phyloP scores from a whole-genome alignment of 2,797 vertebrate species.

The Oryzias sinensis region DNA sequence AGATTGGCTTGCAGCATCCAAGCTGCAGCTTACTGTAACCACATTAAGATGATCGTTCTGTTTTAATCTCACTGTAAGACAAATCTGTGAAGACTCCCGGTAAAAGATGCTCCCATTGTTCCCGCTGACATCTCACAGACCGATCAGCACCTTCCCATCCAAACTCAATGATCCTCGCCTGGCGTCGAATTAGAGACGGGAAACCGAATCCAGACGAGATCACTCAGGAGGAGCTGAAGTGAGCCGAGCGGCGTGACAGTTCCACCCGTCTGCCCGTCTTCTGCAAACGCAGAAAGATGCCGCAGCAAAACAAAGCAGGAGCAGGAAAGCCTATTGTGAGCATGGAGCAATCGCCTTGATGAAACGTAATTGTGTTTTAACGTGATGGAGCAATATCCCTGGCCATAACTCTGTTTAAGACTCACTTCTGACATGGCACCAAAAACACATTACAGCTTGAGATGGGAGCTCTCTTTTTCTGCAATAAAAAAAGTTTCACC shows the following conservation, averaged over 20 bases:
- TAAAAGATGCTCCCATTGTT: slow-evolving; percentile 43
- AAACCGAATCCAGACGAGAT: slow-evolving; percentile 51
- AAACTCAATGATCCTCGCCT: slow-evolving; percentile 57
- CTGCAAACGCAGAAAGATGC: slow-evolving; percentile 41
- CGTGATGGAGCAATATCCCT: slow-evolving; percentile 75
- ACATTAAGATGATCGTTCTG: slow-evolving; percentile 6
- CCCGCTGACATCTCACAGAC: slow-evolving; percentile 15
- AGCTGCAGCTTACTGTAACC: background rate
- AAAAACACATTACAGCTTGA: slow-evolving; percentile 75
- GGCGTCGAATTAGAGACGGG: slow-evolving; percentile 33
- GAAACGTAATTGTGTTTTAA: slow-evolving; percentile 79
- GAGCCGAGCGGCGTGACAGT: too few species aligned
- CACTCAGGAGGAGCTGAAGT: slow-evolving; percentile 17
- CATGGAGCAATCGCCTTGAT: slow-evolving; percentile 59
- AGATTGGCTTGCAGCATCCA: background rate
- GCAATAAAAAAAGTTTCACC: slow-evolving; percentile 73
- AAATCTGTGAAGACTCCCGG: slow-evolving; percentile 17
- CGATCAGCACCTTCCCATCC: slow-evolving; percentile 32
- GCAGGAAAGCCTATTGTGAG: slow-evolving; percentile 52
- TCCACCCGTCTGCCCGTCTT: too few species aligned
- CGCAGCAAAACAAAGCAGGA: slow-evolving; percentile 23
- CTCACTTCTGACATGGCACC: slow-evolving; percentile 71
- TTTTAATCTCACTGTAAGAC: slow-evolving; percentile 12
- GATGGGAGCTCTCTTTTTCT: slow-evolving; percentile 59
- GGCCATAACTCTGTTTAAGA: slow-evolving; percentile 73